Base-by-base conservation (phyloP, 1,140 invertebrate genomes). In the Lutraria rhynchaena region DNA sequence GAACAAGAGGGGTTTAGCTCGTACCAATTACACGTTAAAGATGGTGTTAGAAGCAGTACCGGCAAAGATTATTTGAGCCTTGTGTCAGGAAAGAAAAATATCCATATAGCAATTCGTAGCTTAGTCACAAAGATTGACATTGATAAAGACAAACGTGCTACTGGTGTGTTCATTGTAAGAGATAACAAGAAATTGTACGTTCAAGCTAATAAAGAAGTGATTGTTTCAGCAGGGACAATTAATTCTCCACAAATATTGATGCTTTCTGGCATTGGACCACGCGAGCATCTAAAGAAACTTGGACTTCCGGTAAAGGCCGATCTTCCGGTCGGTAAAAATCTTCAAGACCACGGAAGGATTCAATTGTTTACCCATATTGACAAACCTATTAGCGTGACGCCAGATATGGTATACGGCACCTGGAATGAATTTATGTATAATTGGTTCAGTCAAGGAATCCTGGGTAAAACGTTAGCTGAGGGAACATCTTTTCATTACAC, bases 291-390 rank as follows among this genome's bases (percentile, higher is more conserved):
- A 5, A 60, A 85, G 1, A 22, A 83, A 29, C 74, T 77, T 29
- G 75, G 87, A 83, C 85, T 89, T 55, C 83, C 83, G 27, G 83
- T 87, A 0, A 69, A 81, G 33, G 78, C 82, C 0, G 94, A 97
- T 93, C 93, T 96, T 29, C 95, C 96, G 0, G 97, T 98, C 7
- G 97, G 97, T 0, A 93, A 96, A 70, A 98, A 98, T 91, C 92
- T 98, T 0, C 96, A 95, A 83, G 96, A 96, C 87, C 96, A 96
- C 49, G 11, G 76, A 57, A 76, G 81, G 63, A 51, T 83, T 31
- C 69, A 70, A 11, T 37, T 86, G 0, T 71, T 65, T 15, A 63
- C 85, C 15, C 51, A 71, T 0, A 80, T 85, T n/a, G 85, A 87
- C 51, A 22, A 73, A 7, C 69, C 81, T 27, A 29, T 63, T 0